These are phyloP conservation scores for Channa striata DNA, from an alignment of 2,797 vertebrate species.

Conservation along the genomic window DNA sequence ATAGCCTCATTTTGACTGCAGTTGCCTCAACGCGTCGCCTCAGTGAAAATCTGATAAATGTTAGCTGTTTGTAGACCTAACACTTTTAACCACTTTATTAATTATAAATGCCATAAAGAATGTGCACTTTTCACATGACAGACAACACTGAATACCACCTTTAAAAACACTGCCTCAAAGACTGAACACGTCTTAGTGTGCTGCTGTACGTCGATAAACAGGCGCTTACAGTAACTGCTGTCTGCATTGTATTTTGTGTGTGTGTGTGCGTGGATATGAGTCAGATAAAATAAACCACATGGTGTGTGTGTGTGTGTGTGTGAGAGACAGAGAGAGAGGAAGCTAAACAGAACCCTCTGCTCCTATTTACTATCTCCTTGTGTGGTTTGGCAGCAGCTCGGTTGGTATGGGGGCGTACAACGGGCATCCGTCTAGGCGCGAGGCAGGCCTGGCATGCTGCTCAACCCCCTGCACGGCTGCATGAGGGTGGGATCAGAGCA, in stretches of 20 bases:
- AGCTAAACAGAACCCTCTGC: slow-evolving; percentile 65
- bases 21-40: background rate
- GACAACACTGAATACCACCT: slow-evolving; percentile 55
- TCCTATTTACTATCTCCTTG: slow-evolving; percentile 82
- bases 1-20: background rate
- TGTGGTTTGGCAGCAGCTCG: slow-evolving; percentile 82
- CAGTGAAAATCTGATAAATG: background rate
- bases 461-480: slow-evolving; percentile 66
- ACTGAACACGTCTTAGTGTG: slow-evolving; percentile 30
- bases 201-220: slow-evolving; percentile 69
- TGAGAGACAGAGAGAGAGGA: slow-evolving; percentile 60
- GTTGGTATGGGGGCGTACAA: slow-evolving; percentile 71
- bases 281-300: background rate
- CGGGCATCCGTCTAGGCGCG: slow-evolving; percentile 81
- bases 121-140: slow-evolving; percentile 44
- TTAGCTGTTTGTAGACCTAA: no score
- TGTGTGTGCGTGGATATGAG: slow-evolving; percentile 34
- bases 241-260: slow-evolving; percentile 63
- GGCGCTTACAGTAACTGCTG: slow-evolving; percentile 75
- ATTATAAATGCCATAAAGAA: slow-evolving; percentile 14
- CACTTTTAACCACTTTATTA: no score
- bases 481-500: slow-evolving; percentile 71
- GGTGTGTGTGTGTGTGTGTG: slow-evolving; percentile 45
- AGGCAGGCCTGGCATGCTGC: slow-evolving; percentile 75
- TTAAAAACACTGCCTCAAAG: no score